These are phyloP conservation scores for Hypothenemus hampei DNA, from an alignment of 1,140 invertebrate species.

Conservation along the genomic window DNA sequence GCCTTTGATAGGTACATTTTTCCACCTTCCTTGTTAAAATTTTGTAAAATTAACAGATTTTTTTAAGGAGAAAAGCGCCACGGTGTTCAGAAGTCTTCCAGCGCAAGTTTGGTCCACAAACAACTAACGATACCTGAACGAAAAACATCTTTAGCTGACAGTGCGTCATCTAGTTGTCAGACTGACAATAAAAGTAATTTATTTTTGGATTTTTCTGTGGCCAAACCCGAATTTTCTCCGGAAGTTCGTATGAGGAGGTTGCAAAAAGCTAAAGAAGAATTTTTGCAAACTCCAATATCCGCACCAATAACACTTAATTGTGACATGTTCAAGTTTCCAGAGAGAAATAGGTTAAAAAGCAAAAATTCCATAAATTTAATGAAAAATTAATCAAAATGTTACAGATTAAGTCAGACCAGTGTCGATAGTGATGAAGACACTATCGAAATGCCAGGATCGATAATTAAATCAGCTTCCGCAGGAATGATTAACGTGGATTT, in stretches of 20 bases:
- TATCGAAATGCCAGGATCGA: constrained; percentile 36
- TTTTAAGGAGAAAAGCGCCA: constrained; percentile 8
- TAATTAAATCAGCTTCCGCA: constrained; percentile 64
- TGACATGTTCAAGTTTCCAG: constrained; percentile 33
- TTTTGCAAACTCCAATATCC: constrained; percentile 44
- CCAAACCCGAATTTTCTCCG: constrained; percentile 19
- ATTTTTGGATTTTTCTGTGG: constrained; percentile 12
- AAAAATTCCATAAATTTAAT: neutral
- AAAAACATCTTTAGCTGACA: constrained; percentile 19
- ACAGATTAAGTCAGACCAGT: constrained; percentile 51
- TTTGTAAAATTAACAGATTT: neutral
- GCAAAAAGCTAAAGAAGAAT: constrained; percentile 59
- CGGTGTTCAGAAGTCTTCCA: constrained; percentile 26
- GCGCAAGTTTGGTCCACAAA: constrained; percentile 17
- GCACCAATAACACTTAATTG: constrained; percentile 7
- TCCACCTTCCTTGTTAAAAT: neutral
- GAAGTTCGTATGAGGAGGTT: constrained; percentile 44
- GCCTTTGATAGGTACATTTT: constrained; percentile 21
- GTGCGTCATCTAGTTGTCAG: no score
- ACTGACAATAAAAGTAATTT: no score
- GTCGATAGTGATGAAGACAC: constrained; percentile 53
- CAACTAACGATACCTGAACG: constrained; percentile 12
- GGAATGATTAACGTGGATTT: constrained; percentile 65
- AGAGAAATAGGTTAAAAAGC: constrained; percentile 35
- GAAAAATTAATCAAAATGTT: neutral